Base-by-base conservation (phyloP, 2,888 invertebrate genomes). In the Helleia helle region DNA sequence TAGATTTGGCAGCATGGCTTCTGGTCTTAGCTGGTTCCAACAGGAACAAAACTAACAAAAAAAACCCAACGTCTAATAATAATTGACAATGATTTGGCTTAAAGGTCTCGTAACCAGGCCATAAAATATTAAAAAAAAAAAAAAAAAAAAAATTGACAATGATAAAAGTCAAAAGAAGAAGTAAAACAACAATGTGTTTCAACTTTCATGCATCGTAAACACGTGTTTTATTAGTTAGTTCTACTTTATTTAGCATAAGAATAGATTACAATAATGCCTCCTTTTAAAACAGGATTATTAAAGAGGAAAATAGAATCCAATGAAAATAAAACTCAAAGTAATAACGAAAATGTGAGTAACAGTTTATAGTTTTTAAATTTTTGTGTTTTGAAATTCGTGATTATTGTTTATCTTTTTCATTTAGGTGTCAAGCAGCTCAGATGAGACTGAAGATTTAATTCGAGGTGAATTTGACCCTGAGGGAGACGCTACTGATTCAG, bases 401-500 rank as follows among this genome's bases (percentile, higher is more conserved):
- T 22, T 43, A 11, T 42, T 30, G 26, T 26, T 18, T 41, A 28
- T 6, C n/a, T 25, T 17, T 15, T 31, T 5, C 22, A 8, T 46
- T 44, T 40, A 54, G 51, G 46, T 64, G 51, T 51, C 46, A 2
- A 57, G 43, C 26, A 48, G 46, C 30, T 57, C 58, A 17, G 64
- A 55, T 5, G 59, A 54, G 2, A 54, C 46, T 14, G 63, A 62
- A 34, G 65, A 71, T 6, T 54, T 80, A 37, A 49, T 76, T 1
- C 55, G 46, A 3, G 71, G 71, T 7, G 60, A 62, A 11, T 43
- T 81, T 38, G 63, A 71, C 17, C 57, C 49, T 1, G 66, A 54
- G 1, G 65, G 55, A 1, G 81, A 80, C 37, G 64, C 59, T 1
- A 68, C 77, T 1, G 80, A 81, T 52, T 76, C 81, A 0, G 81